Conservation (phyloP, 2,113 vertebrate species). For the Oryzias curvinotus region DNA sequence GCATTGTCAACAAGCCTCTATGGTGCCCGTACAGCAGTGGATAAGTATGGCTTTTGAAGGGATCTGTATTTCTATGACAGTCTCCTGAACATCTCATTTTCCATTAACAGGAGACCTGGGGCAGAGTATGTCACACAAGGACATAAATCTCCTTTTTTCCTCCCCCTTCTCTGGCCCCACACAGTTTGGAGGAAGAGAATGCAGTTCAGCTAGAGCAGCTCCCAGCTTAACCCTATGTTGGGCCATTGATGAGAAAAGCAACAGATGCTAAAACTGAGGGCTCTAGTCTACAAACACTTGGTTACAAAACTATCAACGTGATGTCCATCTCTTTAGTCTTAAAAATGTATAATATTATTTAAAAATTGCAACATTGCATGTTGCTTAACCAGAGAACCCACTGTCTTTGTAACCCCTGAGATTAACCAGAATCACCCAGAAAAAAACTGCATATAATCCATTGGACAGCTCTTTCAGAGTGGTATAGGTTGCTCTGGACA, state of each 20-base stretch:
- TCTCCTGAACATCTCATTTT: conserved; percentile 76
- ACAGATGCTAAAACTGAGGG: conserved; percentile 3
- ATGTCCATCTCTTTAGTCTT: not conserved
- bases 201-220: conserved; percentile 60
- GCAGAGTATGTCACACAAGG: conserved; percentile 72
- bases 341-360: conserved; percentile 5
- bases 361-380: conserved; percentile 36
- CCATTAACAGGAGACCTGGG: conserved; percentile 75
- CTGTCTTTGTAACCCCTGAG: conserved; percentile 51
- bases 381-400: conserved; percentile 43
- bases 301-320: too few species aligned
- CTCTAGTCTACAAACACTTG: not conserved
- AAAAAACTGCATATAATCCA: conserved; percentile 39
- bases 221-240: conserved; percentile 46
- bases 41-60: conserved; percentile 69
- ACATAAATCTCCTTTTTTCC: conserved; percentile 71
- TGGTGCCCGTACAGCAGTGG: conserved; percentile 65
- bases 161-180: conserved; percentile 58
- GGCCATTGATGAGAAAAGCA: conserved; percentile 26
- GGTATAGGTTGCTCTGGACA: conserved; percentile 41
- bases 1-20: conserved; percentile 62
- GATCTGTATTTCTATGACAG: conserved; percentile 71
- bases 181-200: conserved; percentile 71
- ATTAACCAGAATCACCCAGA: conserved; percentile 59
- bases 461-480: conserved; percentile 20